A percentile compares a stretch with the other conserved stretches of the same genome.
These are phyloP conservation scores for Molanna angustata DNA, from an alignment of 2,888 invertebrate species.

Conservation along the genomic window DNA sequence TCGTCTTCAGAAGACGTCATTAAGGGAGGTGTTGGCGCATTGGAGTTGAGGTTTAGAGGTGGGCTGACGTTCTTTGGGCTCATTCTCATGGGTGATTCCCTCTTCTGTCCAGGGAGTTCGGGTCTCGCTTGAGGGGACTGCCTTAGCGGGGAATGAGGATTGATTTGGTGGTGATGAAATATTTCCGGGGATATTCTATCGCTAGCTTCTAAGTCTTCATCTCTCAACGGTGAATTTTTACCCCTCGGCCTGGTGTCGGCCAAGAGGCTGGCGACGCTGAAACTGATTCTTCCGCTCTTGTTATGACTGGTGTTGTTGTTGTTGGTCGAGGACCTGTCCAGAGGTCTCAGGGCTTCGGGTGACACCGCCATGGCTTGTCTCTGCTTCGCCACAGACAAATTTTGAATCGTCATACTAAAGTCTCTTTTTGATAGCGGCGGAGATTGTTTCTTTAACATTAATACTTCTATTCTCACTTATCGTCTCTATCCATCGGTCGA, in stretches of 20 bases:
- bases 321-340: constrained; percentile 34
- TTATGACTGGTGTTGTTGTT: constrained; percentile 41
- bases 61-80: constrained; percentile 35
- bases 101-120: constrained; percentile 49
- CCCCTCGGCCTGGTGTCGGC: constrained; percentile 73
- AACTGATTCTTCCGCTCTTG: constrained; percentile 70
- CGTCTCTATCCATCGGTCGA: constrained; percentile 15
- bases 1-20: constrained; percentile 57
- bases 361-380: constrained; percentile 62
- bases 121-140: constrained; percentile 52
- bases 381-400: constrained; percentile 63
- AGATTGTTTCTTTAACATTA: constrained; percentile 63
- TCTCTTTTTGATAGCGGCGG: constrained; percentile 46
- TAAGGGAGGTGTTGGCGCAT: constrained; percentile 43
- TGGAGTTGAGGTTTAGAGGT: constrained; percentile 48
- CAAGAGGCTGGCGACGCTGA: constrained; percentile 85
- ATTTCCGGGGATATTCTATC: constrained; percentile 47
- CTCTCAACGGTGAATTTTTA: constrained; percentile 35
- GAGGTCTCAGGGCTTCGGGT: constrained; percentile 46
- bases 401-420: constrained; percentile 69
- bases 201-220: constrained; percentile 37
- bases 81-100: constrained; percentile 38
- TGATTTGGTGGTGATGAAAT: constrained; percentile 53
- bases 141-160: constrained; percentile 50
- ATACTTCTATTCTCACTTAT: constrained; percentile 34